A percentile compares a stretch with the other conserved stretches of the same genome.
Evolutionary conservation across 2,113 vertebrate species (phyloP).

Genomic region (Pseudopodoces humilis): DNA sequence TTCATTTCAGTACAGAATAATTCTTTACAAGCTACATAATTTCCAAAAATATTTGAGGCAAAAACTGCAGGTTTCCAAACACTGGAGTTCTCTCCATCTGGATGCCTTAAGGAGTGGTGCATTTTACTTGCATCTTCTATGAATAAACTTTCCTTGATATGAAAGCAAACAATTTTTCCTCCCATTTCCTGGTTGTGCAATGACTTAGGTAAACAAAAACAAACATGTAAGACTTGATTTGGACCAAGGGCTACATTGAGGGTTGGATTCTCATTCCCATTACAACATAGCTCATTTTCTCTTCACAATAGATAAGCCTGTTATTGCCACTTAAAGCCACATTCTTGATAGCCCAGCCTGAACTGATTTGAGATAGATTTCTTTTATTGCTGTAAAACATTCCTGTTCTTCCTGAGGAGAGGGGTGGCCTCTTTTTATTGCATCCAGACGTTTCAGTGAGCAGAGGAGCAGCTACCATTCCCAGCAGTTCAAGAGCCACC

Average conservation of each 20-base stretch:
- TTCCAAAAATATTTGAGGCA: slow-evolving; percentile 12
- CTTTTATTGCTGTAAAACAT: background rate
- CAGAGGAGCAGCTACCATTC: background rate
- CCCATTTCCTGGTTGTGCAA: slow-evolving; percentile 31
- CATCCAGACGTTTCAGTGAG: background rate
- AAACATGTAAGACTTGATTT: background rate
- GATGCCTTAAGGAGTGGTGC: background rate
- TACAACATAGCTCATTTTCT: background rate
- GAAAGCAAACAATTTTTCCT: slow-evolving; percentile 54
- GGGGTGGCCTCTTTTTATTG: background rate
- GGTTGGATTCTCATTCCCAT: background rate
- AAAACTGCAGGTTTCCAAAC: slow-evolving; percentile 25
- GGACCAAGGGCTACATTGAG: background rate
- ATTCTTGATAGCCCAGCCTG: background rate
- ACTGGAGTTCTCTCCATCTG: background rate
- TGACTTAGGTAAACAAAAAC: slow-evolving; percentile 31
- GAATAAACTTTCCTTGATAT: slow-evolving; percentile 30
- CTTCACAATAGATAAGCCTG: background rate
- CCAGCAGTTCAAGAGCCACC: background rate
- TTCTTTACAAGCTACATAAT: background rate
- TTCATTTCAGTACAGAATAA: background rate
- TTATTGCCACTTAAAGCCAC: background rate
- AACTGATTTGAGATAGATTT: background rate
- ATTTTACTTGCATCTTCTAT: slow-evolving; percentile 34
- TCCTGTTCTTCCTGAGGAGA: background rate